Conservation (phyloP, 23 tunicate genomes). For the Corella eumyota region DNA sequence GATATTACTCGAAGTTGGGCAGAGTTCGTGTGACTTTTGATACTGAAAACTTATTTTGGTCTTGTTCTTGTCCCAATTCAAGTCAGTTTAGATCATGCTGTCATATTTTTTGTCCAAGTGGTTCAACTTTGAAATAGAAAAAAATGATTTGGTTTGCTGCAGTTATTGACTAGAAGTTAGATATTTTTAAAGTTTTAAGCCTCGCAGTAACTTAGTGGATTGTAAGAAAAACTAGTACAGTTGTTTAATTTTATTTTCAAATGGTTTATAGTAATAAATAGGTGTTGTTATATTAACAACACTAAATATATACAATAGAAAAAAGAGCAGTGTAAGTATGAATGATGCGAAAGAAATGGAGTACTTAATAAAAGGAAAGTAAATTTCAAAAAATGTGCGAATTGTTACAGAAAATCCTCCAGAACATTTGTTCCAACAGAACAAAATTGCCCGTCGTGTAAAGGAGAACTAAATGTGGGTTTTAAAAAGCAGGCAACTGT, state of each 20-base stretch:
- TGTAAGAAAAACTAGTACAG: no score
- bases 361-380: not conserved
- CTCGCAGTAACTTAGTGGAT: no score
- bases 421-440: not conserved
- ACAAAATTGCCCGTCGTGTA: not conserved
- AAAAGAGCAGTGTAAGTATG: no score
- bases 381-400: no score
- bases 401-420: not conserved
- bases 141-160: no score
- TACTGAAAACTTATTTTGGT: conserved; percentile 5
- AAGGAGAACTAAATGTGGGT: not conserved
- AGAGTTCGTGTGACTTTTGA: conserved; percentile 9
- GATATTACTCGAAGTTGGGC: conserved; percentile 1
- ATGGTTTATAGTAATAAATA: no score
- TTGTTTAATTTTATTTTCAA: no score
- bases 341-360: not conserved
- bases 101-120: conserved; percentile 5
- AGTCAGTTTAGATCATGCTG: not conserved
- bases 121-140: no score
- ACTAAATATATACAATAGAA: no score
- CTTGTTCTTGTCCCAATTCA: conserved; percentile 4
- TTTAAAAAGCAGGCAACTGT: not conserved
- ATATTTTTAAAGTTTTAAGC: no score
- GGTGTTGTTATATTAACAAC: no score
- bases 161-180: no score